Base-by-base conservation (phyloP, 2,888 invertebrate genomes). In the Callyntrura guangdongensis region DNA sequence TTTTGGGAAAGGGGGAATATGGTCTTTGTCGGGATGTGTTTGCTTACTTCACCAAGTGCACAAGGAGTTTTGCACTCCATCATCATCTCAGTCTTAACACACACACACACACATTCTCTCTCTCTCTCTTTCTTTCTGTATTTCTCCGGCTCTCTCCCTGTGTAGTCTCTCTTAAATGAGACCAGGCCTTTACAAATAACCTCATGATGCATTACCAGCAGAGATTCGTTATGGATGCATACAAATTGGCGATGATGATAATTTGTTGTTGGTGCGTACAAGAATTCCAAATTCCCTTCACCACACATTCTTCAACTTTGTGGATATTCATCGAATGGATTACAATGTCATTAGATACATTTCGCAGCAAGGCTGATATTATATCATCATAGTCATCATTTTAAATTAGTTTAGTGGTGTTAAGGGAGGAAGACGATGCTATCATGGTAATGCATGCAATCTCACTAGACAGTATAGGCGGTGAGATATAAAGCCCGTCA, bases 1-100 rank as follows among this genome's bases (percentile, higher is more conserved):
- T 79, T 27, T 56, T 27, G 25, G 59, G 59, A 36, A n/a, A 79
- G 8, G n/a, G 27, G 9, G n/a, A n/a, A 27, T 56, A 59, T 20
- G 47, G 11, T 74, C 72, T 17, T 47, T 27, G 20, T 74, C 17
- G 14, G n/a, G 45, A 36, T 2, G 17, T 79, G 79, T 79, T 79
- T 77, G 72, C 49, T 79, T 79, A 79, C n/a, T n/a, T n/a, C n/a
- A n/a, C 59, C 56, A 79, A 56, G 14, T 79, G 56, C 56, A 79
- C 56, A 79, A 79, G 27, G 79, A 79, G 79, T 86, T 86, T 86
- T 61, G 86, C 86, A 86, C 86, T 86, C 77, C 64, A 86, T 86
- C 86, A 86, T 45, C 59, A 72, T 74, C 45, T 74, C 77, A 1
- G 77, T 25, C 56, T 79, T 64, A 6, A 64, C 14, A 22, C 9